A percentile compares a stretch with the other conserved stretches of the same genome.
Conservation (phyloP, 2,797 vertebrate species). For the Protosalanx chinensis region DNA sequence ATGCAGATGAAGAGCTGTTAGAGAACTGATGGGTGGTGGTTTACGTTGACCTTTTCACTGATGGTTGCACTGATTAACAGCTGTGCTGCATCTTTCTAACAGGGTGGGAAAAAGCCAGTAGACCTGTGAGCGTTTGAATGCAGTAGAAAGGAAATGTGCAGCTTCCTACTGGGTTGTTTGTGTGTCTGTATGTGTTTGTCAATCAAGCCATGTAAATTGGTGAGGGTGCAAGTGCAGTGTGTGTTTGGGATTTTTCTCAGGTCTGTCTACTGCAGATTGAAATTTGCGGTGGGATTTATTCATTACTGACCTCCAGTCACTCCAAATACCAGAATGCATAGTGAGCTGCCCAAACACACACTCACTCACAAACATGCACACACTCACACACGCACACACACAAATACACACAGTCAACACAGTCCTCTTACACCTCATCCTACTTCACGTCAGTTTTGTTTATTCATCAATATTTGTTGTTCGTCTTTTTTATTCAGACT, state of each 20-base stretch:
- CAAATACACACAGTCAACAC: neutral
- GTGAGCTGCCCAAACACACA: neutral
- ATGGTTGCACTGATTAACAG: too few species aligned
- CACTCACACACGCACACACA: neutral
- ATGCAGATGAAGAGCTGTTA: too few species aligned
- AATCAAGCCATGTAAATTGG: neutral
- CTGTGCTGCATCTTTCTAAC: too few species aligned
- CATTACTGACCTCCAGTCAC: too few species aligned
- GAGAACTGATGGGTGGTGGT: too few species aligned
- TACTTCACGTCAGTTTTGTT: too few species aligned
- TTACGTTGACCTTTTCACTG: too few species aligned
- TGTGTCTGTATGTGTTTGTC: neutral
- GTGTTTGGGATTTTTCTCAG: neutral
- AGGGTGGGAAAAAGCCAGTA: too few species aligned
- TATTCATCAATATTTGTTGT: too few species aligned
- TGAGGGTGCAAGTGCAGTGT: neutral
- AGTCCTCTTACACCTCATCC: neutral
- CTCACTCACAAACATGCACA: neutral
- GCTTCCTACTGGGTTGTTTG: neutral
- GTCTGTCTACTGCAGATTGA: neutral
- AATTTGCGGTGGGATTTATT: neutral
- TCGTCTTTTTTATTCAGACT: too few species aligned
- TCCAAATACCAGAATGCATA: neutral
- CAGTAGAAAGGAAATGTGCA: neutral
- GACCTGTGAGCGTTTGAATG: too few species aligned